A percentile compares a stretch with the other conserved stretches of the same genome.
Conservation (phyloP, 1,140 invertebrate species). For the Semibalanus balanoides region DNA sequence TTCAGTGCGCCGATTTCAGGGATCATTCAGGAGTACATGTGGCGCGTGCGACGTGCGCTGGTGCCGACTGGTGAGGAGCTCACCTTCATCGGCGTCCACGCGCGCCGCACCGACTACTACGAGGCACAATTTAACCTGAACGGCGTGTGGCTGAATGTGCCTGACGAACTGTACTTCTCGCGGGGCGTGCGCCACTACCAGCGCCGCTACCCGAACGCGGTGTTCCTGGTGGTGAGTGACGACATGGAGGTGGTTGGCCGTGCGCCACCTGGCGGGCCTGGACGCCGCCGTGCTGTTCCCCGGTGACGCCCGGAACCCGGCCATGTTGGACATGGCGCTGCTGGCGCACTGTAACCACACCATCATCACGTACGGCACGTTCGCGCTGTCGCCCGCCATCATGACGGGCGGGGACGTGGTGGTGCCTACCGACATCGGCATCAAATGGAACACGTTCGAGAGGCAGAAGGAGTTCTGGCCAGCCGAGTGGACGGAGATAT, state of each 20-base stretch:
- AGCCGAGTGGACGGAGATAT: not conserved
- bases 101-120: slow-evolving; percentile 44
- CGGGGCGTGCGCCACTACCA: slow-evolving; percentile 41
- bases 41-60: not conserved
- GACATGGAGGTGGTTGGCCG: slow-evolving; percentile 46
- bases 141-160: slow-evolving; percentile 21
- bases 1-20: not conserved
- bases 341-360: slow-evolving; percentile 47
- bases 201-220: slow-evolving; percentile 30
- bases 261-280: slow-evolving; percentile 20
- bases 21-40: not conserved
- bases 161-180: slow-evolving; percentile 32
- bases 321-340: slow-evolving; percentile 40
- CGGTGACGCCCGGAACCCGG: slow-evolving; percentile 25
- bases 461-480: not conserved
- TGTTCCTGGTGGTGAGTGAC: slow-evolving; percentile 46
- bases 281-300: slow-evolving; percentile 35
- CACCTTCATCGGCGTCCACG: slow-evolving; percentile 40
- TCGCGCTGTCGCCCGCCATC: slow-evolving; percentile 49
- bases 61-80: not conserved
- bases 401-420: slow-evolving; percentile 38
- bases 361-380: slow-evolving; percentile 52
- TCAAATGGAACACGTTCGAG: not conserved
- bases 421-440: not conserved
- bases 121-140: slow-evolving; percentile 35